Conservation (phyloP, 2,797 vertebrate genomes). For the Tiaroga cobitis region DNA sequence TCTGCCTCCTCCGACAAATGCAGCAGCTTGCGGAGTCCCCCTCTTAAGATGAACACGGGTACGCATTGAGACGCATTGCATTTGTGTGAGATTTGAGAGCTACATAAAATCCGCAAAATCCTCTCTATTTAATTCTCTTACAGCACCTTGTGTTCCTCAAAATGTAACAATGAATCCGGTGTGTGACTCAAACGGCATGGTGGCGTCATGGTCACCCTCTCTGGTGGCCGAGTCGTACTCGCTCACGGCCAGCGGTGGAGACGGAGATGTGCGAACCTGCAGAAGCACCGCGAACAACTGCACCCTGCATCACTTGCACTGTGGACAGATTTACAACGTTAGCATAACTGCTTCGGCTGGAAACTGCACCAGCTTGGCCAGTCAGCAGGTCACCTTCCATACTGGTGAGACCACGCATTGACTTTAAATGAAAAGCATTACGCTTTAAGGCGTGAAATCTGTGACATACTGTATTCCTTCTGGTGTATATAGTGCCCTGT, state of each 20-base stretch:
- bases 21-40: conserved; percentile 77
- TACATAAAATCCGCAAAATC: neutral
- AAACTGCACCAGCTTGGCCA: conserved; percentile 71
- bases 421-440: neutral
- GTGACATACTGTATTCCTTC: neutral
- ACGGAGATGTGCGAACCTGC: conserved; percentile 66
- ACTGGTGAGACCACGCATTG: conserved; percentile 65
- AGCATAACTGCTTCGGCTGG: conserved; percentile 67
- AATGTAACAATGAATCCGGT: conserved; percentile 56
- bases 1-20: conserved; percentile 77
- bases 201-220: conserved; percentile 70
- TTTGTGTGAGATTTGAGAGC: neutral
- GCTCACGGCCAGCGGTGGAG: conserved; percentile 64
- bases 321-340: conserved; percentile 70
- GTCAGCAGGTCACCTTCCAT: conserved; percentile 57
- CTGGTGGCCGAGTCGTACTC: conserved; percentile 67
- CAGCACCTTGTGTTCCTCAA: conserved; percentile 76
- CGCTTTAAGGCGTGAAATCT: neutral
- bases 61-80: neutral
- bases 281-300: conserved; percentile 67
- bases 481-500: conserved; percentile 74
- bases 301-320: conserved; percentile 69
- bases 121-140: conserved; percentile 15
- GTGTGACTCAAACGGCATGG: conserved; percentile 65
- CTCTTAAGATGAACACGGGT: conserved; percentile 74